These are phyloP conservation scores for Antennarius striatus DNA, from an alignment of 2,113 vertebrate genomes.

Conservation along the genomic window DNA sequence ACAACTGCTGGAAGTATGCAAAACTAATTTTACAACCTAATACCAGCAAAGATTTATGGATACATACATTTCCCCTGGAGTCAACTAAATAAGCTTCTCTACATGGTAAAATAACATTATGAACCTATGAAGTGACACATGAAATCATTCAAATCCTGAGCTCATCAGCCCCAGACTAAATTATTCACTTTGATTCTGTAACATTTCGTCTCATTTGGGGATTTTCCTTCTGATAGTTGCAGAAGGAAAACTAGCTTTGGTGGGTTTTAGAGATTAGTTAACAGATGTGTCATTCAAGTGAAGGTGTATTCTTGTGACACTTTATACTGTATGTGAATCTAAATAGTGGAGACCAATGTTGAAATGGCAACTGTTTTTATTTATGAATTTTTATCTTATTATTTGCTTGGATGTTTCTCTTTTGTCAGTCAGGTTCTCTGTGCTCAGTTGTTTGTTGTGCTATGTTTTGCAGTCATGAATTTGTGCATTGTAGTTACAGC, in stretches of 20 bases:
- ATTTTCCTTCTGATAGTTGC: slow-evolving; percentile 34
- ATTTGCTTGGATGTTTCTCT: too few relatives aligned
- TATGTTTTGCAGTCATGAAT: neutral
- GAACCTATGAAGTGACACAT: slow-evolving; percentile 72
- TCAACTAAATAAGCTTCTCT: slow-evolving; percentile 43
- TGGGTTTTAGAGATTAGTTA: slow-evolving; percentile 10
- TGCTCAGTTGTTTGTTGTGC: neutral
- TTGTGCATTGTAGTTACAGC: too few relatives aligned
- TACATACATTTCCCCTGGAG: neutral
- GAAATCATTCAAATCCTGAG: slow-evolving; percentile 73
- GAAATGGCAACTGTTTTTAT: slow-evolving; percentile 44
- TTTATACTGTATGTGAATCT: slow-evolving; percentile 19
- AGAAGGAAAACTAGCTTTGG: slow-evolving; percentile 14
- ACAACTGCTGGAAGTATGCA: slow-evolving; percentile 11
- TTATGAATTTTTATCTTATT: neutral
- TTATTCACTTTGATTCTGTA: slow-evolving; percentile 79
- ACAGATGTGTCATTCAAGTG: slow-evolving; percentile 13
- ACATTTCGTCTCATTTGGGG: slow-evolving; percentile 64
- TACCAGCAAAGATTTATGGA: neutral
- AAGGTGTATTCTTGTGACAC: slow-evolving; percentile 24
- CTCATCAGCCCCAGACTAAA: slow-evolving; percentile 62
- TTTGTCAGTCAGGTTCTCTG: neutral
- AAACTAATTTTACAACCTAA: neutral
- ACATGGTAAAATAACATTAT: slow-evolving; percentile 56
- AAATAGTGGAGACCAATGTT: slow-evolving; percentile 19